These are phyloP conservation scores for Plectrocnemia conspersa DNA, from an alignment of 1,140 invertebrate species.

Conservation along the genomic window DNA sequence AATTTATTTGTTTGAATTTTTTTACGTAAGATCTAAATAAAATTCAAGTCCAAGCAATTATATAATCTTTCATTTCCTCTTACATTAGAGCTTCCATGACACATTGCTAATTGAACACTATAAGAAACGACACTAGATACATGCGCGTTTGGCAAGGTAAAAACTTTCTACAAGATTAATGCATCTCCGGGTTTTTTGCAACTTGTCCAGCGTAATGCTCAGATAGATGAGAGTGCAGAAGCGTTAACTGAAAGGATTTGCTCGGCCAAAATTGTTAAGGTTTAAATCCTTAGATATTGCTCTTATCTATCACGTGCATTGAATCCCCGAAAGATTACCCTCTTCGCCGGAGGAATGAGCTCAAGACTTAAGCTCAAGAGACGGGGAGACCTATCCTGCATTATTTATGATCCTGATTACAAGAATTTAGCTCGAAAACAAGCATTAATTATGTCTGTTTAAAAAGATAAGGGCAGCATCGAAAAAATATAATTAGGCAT, in stretches of 20 bases:
- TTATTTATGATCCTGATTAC: constrained; percentile 19
- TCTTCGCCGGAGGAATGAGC: constrained; percentile 2
- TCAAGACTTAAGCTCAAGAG: constrained; percentile 5
- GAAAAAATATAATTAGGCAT: background rate
- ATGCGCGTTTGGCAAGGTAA: too few relatives aligned
- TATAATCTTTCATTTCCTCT: too few relatives aligned
- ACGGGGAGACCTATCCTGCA: constrained; percentile 11
- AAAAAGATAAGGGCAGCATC: background rate
- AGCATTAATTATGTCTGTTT: constrained; percentile 11
- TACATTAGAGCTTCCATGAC: too few relatives aligned
- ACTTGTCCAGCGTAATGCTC: background rate
- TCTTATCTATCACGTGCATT: constrained; percentile 21
- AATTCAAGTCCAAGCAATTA: too few relatives aligned
- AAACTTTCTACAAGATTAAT: constrained; percentile 10
- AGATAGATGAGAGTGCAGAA: constrained; percentile 17
- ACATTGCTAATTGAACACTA: too few relatives aligned
- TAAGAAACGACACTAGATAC: too few relatives aligned
- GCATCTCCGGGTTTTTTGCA: constrained; percentile 12
- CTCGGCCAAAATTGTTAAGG: constrained; percentile 17
- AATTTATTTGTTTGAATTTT: too few relatives aligned
- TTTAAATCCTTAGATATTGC: constrained; percentile 21
- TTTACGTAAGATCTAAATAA: too few relatives aligned
- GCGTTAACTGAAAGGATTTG: constrained; percentile 22
- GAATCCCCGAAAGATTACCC: constrained; percentile 19
- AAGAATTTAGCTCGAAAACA: constrained; percentile 11